These are phyloP conservation scores for Brachionus koreanus DNA, from an alignment of 1,140 invertebrate species.

Conservation along the genomic window DNA sequence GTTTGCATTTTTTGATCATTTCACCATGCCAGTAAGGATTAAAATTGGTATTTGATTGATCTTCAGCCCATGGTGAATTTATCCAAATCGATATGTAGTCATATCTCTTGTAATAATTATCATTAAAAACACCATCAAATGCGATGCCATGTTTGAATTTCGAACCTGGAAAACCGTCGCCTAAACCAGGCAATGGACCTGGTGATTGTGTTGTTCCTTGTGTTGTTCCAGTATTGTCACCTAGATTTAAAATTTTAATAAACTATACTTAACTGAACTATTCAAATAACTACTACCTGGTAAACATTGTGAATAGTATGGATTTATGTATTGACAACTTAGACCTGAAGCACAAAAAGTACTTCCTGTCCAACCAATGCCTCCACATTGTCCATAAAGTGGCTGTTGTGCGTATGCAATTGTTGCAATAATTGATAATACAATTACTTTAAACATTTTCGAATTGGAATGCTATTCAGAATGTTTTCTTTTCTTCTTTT, in stretches of 20 bases:
- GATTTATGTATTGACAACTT: background rate
- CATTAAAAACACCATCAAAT: background rate
- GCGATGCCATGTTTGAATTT: background rate
- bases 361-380: background rate
- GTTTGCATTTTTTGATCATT: background rate
- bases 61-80: background rate
- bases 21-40: slow-evolving; percentile 14
- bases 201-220: background rate
- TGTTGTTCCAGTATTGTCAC: background rate
- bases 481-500: no score
- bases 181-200: background rate
- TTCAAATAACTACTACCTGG: background rate
- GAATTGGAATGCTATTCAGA: no score
- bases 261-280: no score
- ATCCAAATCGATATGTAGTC: slow-evolving; percentile 21
- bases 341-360: background rate
- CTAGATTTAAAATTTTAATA: background rate
- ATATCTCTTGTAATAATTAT: background rate
- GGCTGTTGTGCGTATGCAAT: background rate
- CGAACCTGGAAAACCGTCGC: background rate
- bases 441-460: no score
- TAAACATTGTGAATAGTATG: background rate
- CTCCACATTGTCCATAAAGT: background rate
- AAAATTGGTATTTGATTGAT: background rate
- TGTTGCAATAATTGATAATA: background rate